These are phyloP conservation scores for Chaenocephalus aceratus DNA, from an alignment of 2,113 vertebrate species.

Conservation along the genomic window DNA sequence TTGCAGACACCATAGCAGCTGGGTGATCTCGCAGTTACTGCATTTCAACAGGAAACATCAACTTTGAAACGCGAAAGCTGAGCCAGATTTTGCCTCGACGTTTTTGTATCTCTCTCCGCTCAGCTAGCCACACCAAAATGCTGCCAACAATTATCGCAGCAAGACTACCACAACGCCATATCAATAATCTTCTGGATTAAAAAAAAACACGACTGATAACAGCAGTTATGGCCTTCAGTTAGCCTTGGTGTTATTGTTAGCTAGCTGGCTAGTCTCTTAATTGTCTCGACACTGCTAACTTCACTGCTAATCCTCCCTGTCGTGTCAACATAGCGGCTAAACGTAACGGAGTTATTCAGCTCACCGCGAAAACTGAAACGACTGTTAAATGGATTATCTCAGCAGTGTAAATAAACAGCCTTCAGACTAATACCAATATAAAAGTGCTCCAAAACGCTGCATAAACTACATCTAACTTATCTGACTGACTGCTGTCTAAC, in stretches of 20 bases:
- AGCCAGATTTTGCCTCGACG: not conserved
- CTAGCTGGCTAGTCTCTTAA: conserved; percentile 4
- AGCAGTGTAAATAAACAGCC: rapidly evolving
- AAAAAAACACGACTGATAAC: not conserved
- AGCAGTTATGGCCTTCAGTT: not conserved
- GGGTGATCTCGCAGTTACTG: not conserved
- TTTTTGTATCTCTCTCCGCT: not conserved
- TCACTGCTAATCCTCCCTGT: conserved; percentile 1
- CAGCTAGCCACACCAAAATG: conserved; percentile 28
- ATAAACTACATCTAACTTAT: conserved; percentile 39
- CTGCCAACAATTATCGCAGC: not conserved
- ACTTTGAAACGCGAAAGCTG: not conserved
- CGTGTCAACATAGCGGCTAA: too few relatives aligned
- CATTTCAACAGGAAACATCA: not conserved
- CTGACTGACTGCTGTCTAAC: conserved; percentile 1
- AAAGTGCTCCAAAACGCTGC: not conserved
- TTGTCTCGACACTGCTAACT: not conserved
- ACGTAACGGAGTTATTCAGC: too few relatives aligned
- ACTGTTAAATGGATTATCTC: rapidly evolving
- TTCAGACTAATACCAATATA: not conserved
- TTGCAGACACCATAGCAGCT: conserved; percentile 32
- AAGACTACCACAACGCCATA: not conserved
- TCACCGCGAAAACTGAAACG: too few relatives aligned
- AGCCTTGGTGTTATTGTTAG: not conserved
- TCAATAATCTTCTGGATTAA: not conserved